These are phyloP conservation scores for Antrozous pallidus DNA, from an alignment of 2,797 vertebrate species.

Conservation along the genomic window DNA sequence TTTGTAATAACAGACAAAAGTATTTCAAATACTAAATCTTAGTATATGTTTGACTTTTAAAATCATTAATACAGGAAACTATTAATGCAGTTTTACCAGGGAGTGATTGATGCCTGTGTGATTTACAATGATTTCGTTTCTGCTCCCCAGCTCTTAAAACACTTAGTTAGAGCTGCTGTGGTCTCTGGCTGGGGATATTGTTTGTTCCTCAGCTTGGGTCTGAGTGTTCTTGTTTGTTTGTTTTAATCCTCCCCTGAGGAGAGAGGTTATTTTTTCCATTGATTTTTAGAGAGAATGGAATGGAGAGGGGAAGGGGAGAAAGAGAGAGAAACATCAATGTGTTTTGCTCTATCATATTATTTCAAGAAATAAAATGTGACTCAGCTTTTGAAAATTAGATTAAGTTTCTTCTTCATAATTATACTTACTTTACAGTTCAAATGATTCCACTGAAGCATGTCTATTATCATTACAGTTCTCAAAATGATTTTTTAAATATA, in stretches of 20 bases:
- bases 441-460: neutral
- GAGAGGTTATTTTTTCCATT: neutral
- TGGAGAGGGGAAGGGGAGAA: too few relatives aligned
- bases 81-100: neutral
- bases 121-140: neutral
- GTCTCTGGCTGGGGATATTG: neutral
- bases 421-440: neutral
- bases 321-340: too few relatives aligned
- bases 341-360: neutral
- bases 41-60: neutral
- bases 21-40: constrained; percentile 5
- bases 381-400: neutral
- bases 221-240: neutral
- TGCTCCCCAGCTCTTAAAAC: neutral
- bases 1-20: neutral
- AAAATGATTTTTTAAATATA: too few relatives aligned
- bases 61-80: neutral
- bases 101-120: neutral
- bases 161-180: neutral
- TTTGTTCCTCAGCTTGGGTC: neutral
- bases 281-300: too few relatives aligned
- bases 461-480: too few relatives aligned
- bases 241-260: too few relatives aligned
- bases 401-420: neutral
- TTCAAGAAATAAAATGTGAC: neutral